Evolutionary conservation across 2,888 invertebrate genomes (phyloP), one percentile per base, ranked within the genome.

Genomic region (Sclerodermus sp.): DNA sequence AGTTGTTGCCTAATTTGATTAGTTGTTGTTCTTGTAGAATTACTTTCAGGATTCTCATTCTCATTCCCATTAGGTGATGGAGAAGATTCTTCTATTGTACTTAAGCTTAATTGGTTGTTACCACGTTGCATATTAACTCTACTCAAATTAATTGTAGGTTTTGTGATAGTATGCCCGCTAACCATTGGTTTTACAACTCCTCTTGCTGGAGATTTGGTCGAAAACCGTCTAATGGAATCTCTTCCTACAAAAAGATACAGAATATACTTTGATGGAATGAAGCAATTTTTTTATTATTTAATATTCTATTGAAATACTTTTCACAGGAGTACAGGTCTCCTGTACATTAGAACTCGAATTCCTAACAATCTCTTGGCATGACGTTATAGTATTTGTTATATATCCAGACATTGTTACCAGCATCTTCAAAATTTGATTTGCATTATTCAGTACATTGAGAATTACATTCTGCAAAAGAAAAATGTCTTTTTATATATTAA

Each of bases 151-250:
- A 77, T 76, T 13, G 73, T 74, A 4, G 77, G 77, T 54, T 76
- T 77, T 17, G 76, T 76, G 42, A 78, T 78, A 1, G 74, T 75
- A 41, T 76, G 71, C 15, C 77, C 77, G 51, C 76, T 68, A 15
- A 78, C 75, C 74, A 77, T 78, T 34, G 77, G 77, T 31, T 77
- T 72, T 3, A 78, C 77, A 12, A 77, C 73, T 30, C 76, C 76
- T 49, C 61, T 68, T 15, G 76, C 69, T 36, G 76, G 76, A 15
- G 73, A 67, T 57, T 76, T 75, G 29, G 55, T 55, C 0, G 73
- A 71, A 13, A 68, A 17, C 53, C 69, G 58, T 55, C 60, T 62
- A 12, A 23, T 47, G 0, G 69, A 67, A 8, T 74, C 73, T 51
- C 63, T 65, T 29, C 56, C 73, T 69, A 37, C 12, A 58, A 59